Conservation (phyloP, 2,113 vertebrate species). For the Camelus dromedarius region DNA sequence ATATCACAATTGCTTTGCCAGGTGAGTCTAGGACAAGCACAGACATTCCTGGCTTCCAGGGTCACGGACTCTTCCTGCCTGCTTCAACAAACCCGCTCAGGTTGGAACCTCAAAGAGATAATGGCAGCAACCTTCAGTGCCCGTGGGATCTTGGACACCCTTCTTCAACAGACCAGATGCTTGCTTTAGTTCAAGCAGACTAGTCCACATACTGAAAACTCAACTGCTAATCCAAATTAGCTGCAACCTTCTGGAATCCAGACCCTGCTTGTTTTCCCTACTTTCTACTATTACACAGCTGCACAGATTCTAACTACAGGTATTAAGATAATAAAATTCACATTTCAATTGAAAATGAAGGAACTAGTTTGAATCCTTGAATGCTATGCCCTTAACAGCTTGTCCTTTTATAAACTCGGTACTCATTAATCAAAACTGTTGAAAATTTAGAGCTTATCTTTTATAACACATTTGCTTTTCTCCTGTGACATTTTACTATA, state of each 20-base stretch:
- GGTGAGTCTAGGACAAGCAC: constrained; percentile 32
- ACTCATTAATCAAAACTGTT: background rate
- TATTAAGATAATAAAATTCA: background rate
- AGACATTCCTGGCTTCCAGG: background rate
- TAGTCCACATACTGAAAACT: background rate
- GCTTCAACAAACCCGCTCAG: background rate
- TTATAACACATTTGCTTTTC: constrained; percentile 26
- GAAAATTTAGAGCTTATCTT: constrained; percentile 33
- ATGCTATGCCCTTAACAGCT: background rate
- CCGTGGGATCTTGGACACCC: background rate
- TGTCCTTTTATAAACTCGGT: background rate
- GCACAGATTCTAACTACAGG: background rate
- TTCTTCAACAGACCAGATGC: background rate
- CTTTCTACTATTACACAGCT: background rate
- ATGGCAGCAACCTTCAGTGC: background rate
- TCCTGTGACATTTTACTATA: background rate
- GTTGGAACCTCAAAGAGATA: constrained; percentile 3
- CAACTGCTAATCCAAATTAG: background rate
- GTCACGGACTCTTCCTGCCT: background rate
- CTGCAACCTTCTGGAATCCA: background rate
- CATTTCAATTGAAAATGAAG: background rate
- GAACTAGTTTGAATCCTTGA: background rate
- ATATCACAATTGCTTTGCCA: constrained; percentile 46
- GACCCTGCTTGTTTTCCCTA: background rate
- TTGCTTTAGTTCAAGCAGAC: constrained; percentile 37